Conservation (phyloP, 2,113 vertebrate species). For the Eleginops maclovinus region DNA sequence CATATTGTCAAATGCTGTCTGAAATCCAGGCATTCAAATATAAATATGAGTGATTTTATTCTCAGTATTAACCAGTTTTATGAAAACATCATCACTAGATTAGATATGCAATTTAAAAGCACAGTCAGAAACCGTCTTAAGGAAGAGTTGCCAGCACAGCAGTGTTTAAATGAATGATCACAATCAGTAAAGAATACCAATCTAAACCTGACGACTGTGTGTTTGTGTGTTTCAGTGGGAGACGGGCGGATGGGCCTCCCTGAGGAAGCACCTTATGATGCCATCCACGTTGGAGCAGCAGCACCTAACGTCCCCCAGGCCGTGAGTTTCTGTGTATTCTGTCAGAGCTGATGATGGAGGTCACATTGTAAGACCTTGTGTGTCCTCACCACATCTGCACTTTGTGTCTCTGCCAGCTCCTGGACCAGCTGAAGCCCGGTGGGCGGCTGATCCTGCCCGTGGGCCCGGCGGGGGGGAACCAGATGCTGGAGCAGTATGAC, state of each 20-base stretch:
- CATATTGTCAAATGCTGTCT: no score
- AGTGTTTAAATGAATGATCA: no score
- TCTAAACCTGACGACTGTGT: constrained; percentile 49
- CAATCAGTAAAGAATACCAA: no score
- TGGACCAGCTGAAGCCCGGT: constrained; percentile 98
- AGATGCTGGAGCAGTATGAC: constrained; percentile 99
- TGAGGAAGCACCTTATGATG: constrained; percentile 96
- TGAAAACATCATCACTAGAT: neutral
- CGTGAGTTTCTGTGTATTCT: constrained; percentile 83
- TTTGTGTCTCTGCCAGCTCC: constrained; percentile 84
- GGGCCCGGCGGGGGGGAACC: constrained; percentile 97
- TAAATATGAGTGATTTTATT: no score
- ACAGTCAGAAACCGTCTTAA: neutral
- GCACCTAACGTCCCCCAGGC: constrained; percentile 95
- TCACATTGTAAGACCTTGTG: neutral
- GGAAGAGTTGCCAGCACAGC: neutral
- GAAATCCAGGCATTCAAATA: no score
- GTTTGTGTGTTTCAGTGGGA: constrained; percentile 89
- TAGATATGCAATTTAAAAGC: no score
- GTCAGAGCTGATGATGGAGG: neutral
- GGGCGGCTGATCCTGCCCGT: constrained; percentile 97
- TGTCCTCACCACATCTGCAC: accelerated
- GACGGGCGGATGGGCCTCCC: constrained; percentile 92
- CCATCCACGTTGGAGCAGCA: constrained; percentile 97
- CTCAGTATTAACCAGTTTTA: neutral